Base-by-base conservation (phyloP, 2,888 invertebrate species). In the Xanthia icteritia region DNA sequence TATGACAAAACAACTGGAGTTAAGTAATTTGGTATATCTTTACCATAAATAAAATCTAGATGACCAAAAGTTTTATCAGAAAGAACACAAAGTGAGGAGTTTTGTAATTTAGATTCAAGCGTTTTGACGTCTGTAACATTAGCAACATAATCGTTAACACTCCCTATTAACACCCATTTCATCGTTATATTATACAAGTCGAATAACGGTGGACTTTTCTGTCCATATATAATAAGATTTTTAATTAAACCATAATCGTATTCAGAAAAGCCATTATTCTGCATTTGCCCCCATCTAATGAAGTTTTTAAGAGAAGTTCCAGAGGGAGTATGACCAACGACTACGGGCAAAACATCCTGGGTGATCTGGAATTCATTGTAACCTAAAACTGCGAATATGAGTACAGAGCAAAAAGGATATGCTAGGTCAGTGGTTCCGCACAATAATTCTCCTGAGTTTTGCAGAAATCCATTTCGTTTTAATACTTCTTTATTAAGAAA, bases 41-140 rank as follows among this genome's bases (percentile, higher is more conserved):
- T 90, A 42, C 92, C 91, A 64, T 87, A 91, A 23, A 92, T 36
- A 69, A 89, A 92, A 73, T 92, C 92, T 56, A 92, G 81, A 82
- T 92, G 92, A 17, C 86, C 90, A 65, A 91, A 91, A 0, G 82
- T 85, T 31, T 82, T 78, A 70, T 91, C 89, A 1, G 90, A 87
- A 20, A 92, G 74, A 5, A 89, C 78, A 61, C 92, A 92, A n/a
- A 85, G 75, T 0, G 77, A 74, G 1, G 82, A 71, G 36, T 90
- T 80, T 11, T 67, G 27, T 64, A 92, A 60, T n/a, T 88, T 76
- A 0, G 83, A 67, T 8, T 75, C 72, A n/a, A 89, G 76, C 0
- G 42, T 78, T 17, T 86, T 71, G 11, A 92, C 54, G 60, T 92
- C 92, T 6, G 76, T 88, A 5, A 88, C 45, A 63, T 89, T 84